Conservation (phyloP, 2,797 vertebrate genomes). For the Arctocebus calabarensis region DNA sequence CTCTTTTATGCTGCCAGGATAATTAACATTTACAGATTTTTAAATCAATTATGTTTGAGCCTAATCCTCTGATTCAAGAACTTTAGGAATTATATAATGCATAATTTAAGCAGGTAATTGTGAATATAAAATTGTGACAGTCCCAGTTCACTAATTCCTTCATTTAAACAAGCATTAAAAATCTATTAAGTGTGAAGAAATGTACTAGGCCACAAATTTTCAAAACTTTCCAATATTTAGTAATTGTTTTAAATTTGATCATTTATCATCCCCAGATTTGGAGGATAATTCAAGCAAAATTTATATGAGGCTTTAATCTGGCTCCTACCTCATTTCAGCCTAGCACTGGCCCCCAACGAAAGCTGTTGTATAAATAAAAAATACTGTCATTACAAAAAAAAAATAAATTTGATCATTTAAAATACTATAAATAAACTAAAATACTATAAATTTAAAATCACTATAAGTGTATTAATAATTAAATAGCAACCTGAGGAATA, state of each 20-base stretch:
- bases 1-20: not conserved
- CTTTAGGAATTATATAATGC: not conserved
- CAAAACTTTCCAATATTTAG: not conserved
- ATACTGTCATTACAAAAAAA: constrained; percentile 10
- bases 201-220: not conserved
- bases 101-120: not conserved
- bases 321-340: not conserved
- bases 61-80: not conserved
- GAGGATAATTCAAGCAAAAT: not conserved
- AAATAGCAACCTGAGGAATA: not conserved
- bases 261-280: not conserved
- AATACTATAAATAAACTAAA: constrained; percentile 1
- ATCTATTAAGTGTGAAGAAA: not conserved
- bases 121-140: not conserved
- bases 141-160: not conserved
- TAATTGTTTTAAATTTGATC: not conserved
- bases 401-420: too few relatives aligned
- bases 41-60: constrained; percentile 15
- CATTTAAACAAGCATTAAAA: constrained; percentile 12
- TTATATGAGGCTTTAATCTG: constrained; percentile 29
- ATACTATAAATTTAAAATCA: constrained; percentile 13
- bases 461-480: not conserved
- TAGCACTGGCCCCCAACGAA: not conserved
- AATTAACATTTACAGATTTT: not conserved
- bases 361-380: constrained; percentile 79